Evolutionary conservation across 2,888 invertebrate genomes (phyloP), one percentile per base, ranked within the genome.

Genomic region (Nymphalis urticae): DNA sequence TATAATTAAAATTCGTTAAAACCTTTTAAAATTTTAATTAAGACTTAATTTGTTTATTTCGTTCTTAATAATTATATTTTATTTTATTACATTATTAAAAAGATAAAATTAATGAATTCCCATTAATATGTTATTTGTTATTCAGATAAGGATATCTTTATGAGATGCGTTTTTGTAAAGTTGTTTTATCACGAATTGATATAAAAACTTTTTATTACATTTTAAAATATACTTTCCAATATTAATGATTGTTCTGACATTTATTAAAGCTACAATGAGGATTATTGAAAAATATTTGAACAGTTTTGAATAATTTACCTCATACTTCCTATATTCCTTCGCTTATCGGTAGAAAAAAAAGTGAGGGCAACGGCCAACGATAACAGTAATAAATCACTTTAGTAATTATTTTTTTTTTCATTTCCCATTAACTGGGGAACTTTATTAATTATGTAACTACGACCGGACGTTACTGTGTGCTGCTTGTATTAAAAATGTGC

Each of bases 331-430:
- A 78, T 80, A 79, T 88, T 86, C 84, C 84, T 86, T 85, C 79
- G 80, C 85, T 89, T 91, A 90, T 90, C 89, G 84, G 75, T 72
- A 77, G 75, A 87, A 85, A 27, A 53, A 56, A 80, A 78, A 76
- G 74, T 77, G 75, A 78, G 82, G 80, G 78, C 82, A 82, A 76
- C 76, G 80, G 76, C 82, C 79, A 79, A 67, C 80, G 85, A 87
- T 89, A 88, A 86, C 76, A 78, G 72, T 78, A 81, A 89, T 90
- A 89, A 90, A 82, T 82, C 81, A 82, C 75, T 74, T 72, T 71
- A 68, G 75, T 80, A 76, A 81, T 76, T 76, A 74, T 79, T 81
- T 79, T 77, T 70, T 68, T 71, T 70, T 65, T 68, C 68, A 54
- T 61, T 70, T 67, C 63, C 72, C 67, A 70, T 70, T 70, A 68